phyloP scores from a whole-genome alignment of 2,797 vertebrate genomes.

The Stomatorhinus walkeri region DNA sequence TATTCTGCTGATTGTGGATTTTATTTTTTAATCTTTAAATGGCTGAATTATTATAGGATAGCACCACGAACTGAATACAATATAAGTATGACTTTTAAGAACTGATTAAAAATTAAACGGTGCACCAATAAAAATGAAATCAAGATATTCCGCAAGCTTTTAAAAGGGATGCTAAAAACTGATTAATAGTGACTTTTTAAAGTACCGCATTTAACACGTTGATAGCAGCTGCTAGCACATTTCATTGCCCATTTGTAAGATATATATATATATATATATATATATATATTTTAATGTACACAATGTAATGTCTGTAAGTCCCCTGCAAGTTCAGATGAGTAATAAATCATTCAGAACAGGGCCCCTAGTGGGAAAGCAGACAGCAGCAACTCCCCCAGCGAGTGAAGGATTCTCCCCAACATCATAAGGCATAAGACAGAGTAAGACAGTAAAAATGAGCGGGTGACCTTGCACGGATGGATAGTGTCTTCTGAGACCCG shows the following conservation, averaged over 20 bases:
- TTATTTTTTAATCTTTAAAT: background rate
- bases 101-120: background rate
- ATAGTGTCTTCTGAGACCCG: constrained; percentile 34
- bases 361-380: constrained; percentile 3
- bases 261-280: no score
- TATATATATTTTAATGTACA: background rate
- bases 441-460: constrained; percentile 32
- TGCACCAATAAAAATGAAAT: constrained; percentile 4
- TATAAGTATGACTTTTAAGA: background rate
- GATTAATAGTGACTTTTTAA: background rate
- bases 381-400: constrained; percentile 23
- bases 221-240: background rate
- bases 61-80: background rate
- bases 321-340: background rate
- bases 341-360: constrained; percentile 2
- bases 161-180: background rate
- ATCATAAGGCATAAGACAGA: constrained; percentile 23
- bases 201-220: background rate
- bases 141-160: background rate
- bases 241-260: background rate
- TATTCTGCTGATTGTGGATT: background rate
- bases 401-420: background rate
- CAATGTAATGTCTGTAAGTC: background rate
- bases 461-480: constrained; percentile 36
- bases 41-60: background rate